Conservation (phyloP, 30 jellyfish, hydroid and myxozoan species). For the Cassiopea andromeda region DNA sequence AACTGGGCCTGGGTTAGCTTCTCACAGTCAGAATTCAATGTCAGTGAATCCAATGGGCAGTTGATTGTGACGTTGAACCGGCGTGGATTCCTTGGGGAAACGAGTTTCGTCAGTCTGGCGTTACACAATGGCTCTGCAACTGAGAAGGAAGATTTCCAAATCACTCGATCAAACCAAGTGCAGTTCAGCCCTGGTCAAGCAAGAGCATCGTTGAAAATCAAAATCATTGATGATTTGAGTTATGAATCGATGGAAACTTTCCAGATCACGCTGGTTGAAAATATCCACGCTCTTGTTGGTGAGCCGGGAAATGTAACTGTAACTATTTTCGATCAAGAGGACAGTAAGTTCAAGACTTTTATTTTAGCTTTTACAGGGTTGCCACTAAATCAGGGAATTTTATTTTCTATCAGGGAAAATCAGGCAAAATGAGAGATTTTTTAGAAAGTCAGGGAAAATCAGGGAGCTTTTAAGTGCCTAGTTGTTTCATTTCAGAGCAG, state of each 20-base stretch:
- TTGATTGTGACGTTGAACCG: slow-evolving; percentile 65
- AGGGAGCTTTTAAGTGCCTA: too few relatives aligned
- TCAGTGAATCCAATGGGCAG: slow-evolving; percentile 82
- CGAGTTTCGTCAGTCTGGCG: slow-evolving; percentile 75
- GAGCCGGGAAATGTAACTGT: slow-evolving; percentile 81
- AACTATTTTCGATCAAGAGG: slow-evolving; percentile 82
- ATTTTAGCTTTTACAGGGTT: background rate
- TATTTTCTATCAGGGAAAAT: too few relatives aligned
- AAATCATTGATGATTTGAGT: slow-evolving; percentile 71
- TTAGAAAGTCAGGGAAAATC: too few relatives aligned
- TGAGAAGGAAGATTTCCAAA: slow-evolving; percentile 62
- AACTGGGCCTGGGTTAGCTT: slow-evolving; percentile 95
- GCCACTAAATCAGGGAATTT: background rate
- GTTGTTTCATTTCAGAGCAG: too few relatives aligned
- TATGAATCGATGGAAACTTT: slow-evolving; percentile 76
- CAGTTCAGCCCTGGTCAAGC: slow-evolving; percentile 91
- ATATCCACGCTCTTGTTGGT: slow-evolving; percentile 66
- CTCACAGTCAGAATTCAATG: slow-evolving; percentile 54
- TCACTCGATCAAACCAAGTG: slow-evolving; percentile 64
- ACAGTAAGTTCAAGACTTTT: slow-evolving; percentile 64
- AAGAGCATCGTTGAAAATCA: slow-evolving; percentile 63
- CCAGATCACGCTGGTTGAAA: slow-evolving; percentile 44
- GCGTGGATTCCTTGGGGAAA: slow-evolving; percentile 86
- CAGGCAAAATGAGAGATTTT: too few relatives aligned
- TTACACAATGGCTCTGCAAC: slow-evolving; percentile 76